Base-by-base conservation (phyloP, 2,797 vertebrate genomes). In the Pampus argenteus region DNA sequence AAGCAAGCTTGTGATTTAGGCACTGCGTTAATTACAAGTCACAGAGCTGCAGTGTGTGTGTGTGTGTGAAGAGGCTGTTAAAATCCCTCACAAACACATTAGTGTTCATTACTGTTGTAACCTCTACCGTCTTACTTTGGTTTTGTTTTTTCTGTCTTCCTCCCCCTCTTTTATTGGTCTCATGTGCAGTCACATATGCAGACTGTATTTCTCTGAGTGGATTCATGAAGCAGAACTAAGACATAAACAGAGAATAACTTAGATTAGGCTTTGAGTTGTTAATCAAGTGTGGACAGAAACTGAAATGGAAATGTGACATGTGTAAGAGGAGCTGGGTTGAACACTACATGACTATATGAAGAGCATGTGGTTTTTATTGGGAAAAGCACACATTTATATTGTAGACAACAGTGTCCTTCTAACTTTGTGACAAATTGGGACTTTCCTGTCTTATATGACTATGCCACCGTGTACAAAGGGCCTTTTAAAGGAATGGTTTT, bases 81-180 rank as follows among this genome's bases (percentile, higher is more conserved):
- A 88, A 89, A 87, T 78, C 76, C 77, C 83, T 84, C 85, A 84
- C 76, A 83, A 88, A 85, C 82, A 85, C 83, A 90, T 90, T 86
- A 87, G 74, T 82, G 80, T 89, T 88, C 82, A 85, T 90, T 87
- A 89, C 83, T 68, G 67, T 69, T 82, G 74, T 87, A 85, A 83
- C 86, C 71, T 84, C 64, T 8, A 62, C 86, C 80, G 74, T 79
- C 40, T 59, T 68, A 75, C 58, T 71, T 73, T 78, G 60, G n/a
- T n/a, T n/a, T n/a, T n/a, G n/a, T 66, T 58, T 40, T 26, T 40
- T 29, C 44, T 36, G 22, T 60, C 55, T 4, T 36, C 60, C 55
- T 34, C 26, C 47, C 49, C 38, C 52, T 71, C 63, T 76, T 76
- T 81, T 74, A 82, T 86, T 52, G 81, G 79, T 70, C 82, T 85